Base-by-base conservation (phyloP, 2,888 invertebrate genomes). In the Diabrotica balteata region DNA sequence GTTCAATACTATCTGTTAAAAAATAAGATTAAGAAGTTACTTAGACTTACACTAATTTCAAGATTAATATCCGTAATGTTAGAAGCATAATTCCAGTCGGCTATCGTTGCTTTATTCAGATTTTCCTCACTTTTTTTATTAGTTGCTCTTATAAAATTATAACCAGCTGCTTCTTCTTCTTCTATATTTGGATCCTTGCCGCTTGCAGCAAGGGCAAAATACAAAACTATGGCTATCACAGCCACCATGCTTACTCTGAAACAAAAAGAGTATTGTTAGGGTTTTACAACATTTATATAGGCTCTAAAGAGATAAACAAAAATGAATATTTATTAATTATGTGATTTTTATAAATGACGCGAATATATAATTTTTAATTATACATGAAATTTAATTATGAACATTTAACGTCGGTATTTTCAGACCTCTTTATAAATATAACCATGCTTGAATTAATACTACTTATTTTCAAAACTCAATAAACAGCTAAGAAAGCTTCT, bases 41-140 rank as follows among this genome's bases (percentile, higher is more conserved):
- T 17, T 17, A 17, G 32, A 46, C 8, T 46, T 59, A n/a, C 17
- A 9, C 4, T 32, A 32, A 32, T 32, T 46, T 87, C 86, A 63
- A 91, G 87, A 82, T 91, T 94, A 66, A 88, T 88, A 61, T 91
- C 89, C 0, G 91, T 94, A 52, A 94, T 87, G 80, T 94, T 91
- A 0, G 93, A 90, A 0, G 89, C 90, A 79, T 93, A 93, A 0
- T 86, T 87, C 94, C 94, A 94, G 67, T 89, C 87, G 0, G 91
- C 90, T 4, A 89, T 73, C 0, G 87, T 86, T 6, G 86, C 87
- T n/a, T 86, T 83, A 78, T 92, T 90, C 70, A 85, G 86, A 77
- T 89, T 86, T 59, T 84, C 76, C 0, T 88, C 89, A n/a, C 87
- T 83, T 67, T 88, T 87, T 59, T 85, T 86, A 79, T 93, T 91